phyloP scores from a whole-genome alignment of 1,140 invertebrate genomes.

The Drosophila kanapiae region DNA sequence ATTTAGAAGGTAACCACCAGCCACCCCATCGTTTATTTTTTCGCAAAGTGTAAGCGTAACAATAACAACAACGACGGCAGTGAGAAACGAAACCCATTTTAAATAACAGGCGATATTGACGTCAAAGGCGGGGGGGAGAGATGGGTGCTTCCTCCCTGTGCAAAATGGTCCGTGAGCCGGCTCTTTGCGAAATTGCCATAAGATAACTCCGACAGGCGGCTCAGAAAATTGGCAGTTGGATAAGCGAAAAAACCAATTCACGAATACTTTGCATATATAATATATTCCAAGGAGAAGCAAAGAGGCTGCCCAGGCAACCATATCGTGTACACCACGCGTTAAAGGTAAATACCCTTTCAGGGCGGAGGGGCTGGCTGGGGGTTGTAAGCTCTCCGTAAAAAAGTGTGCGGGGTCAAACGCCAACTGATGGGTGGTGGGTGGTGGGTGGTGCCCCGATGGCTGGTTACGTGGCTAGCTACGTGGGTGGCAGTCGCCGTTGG shows the following conservation, averaged over 20 bases:
- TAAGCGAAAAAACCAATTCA: slow-evolving; percentile 85
- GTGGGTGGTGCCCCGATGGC: neutral
- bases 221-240: slow-evolving; percentile 85
- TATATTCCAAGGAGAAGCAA: slow-evolving; percentile 72
- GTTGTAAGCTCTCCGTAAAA: slow-evolving; percentile 9
- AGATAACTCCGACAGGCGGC: slow-evolving; percentile 78
- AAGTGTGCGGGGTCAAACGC: slow-evolving; percentile 59
- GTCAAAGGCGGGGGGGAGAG: slow-evolving; percentile 30
- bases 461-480: neutral
- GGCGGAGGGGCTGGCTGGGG: neutral
- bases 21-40: slow-evolving; percentile 24
- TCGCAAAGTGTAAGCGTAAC: slow-evolving; percentile 65
- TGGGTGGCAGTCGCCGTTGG: neutral
- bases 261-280: slow-evolving; percentile 85
- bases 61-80: slow-evolving; percentile 59
- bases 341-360: slow-evolving; percentile 81
- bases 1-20: slow-evolving; percentile 49
- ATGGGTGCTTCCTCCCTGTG: slow-evolving; percentile 39
- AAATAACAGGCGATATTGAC: slow-evolving; percentile 71
- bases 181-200: slow-evolving; percentile 72
- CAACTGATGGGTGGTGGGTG: slow-evolving; percentile 20
- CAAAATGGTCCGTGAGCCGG: slow-evolving; percentile 65
- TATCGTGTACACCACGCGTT: slow-evolving; percentile 66
- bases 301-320: slow-evolving; percentile 64
- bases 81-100: slow-evolving; percentile 69